Percentiles rank a stretch among this genome's conserved stretches.
Evolutionary conservation across 2,113 vertebrate species (phyloP).

Genomic region (Recurvirostra avosetta): DNA sequence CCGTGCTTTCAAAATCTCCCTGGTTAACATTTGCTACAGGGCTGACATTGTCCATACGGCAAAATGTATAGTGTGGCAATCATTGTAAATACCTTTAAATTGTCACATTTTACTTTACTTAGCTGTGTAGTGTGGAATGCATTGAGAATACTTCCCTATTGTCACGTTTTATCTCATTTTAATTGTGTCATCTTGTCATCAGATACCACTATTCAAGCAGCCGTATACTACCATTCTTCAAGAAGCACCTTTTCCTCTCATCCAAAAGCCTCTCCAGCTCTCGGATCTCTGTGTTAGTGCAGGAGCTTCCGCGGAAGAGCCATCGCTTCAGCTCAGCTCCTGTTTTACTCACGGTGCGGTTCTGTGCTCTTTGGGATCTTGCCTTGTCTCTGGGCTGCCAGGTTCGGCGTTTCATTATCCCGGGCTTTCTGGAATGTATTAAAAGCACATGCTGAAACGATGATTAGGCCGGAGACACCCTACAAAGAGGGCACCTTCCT

Average conservation of each 20-base stretch:
- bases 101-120: not conserved
- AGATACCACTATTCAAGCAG: not conserved
- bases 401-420: not conserved
- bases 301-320: not conserved
- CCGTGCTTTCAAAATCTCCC: no score
- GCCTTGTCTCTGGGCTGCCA: not conserved
- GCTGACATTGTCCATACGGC: not conserved
- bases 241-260: not conserved
- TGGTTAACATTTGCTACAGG: not conserved
- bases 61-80: not conserved
- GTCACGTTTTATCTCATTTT: not conserved
- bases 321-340: not conserved
- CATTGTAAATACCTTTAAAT: not conserved
- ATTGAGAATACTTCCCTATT: not conserved
- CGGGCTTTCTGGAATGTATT: not conserved
- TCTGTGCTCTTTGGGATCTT: fast-evolving
- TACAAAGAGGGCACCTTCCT: not conserved
- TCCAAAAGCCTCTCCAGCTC: not conserved
- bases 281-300: not conserved
- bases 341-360: fast-evolving
- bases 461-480: not conserved
- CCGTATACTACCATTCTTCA: fast-evolving
- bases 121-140: not conserved
- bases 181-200: not conserved
- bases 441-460: not conserved